phyloP scores from a whole-genome alignment of 2,797 vertebrate species.

The Cyprinodon diabolis region DNA sequence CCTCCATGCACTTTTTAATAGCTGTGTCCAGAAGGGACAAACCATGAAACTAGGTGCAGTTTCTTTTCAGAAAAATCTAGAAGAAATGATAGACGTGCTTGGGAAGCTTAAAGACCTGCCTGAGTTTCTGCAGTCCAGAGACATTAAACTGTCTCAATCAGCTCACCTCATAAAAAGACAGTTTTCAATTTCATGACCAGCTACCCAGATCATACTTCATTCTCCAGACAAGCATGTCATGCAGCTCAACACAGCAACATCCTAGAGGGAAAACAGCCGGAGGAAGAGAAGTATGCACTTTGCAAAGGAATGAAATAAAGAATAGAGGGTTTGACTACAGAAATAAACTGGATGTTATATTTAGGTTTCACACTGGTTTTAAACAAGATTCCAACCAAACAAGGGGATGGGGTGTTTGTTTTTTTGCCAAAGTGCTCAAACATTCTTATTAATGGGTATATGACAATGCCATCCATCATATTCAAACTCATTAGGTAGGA shows the following conservation, averaged over 20 bases:
- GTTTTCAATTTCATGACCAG: background rate
- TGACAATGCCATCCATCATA: too few species aligned
- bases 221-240: background rate
- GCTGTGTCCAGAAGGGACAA: background rate
- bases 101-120: background rate
- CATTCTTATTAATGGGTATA: too few species aligned
- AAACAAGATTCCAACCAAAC: background rate
- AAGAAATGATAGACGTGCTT: background rate
- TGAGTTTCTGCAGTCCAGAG: background rate
- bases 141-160: constrained; percentile 3
- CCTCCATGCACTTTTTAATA: background rate
- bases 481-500: too few species aligned
- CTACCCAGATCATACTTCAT: background rate
- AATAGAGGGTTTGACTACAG: background rate
- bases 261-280: background rate
- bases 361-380: background rate
- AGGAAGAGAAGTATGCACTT: background rate
- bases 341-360: background rate
- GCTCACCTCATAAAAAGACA: constrained; percentile 1
- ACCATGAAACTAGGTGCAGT: background rate
- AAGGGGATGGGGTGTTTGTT: too few species aligned
- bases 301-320: background rate
- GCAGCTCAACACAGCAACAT: background rate
- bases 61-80: background rate
- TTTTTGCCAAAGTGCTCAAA: too few species aligned